phyloP scores from a whole-genome alignment of 2,113 vertebrate species.

The Athene noctua region DNA sequence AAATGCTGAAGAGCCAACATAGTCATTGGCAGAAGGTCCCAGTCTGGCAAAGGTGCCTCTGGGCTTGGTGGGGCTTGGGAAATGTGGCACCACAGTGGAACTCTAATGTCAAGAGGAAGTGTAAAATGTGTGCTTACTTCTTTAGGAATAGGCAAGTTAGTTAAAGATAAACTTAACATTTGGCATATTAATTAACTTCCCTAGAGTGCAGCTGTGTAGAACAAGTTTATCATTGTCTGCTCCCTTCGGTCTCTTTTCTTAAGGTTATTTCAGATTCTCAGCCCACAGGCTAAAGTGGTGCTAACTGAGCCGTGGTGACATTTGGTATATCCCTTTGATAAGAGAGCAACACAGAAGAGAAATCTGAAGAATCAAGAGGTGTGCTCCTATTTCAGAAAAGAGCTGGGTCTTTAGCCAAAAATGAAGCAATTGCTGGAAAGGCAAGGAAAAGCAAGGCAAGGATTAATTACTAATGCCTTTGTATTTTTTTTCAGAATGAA shows the following conservation, averaged over 20 bases:
- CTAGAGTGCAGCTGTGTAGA: neutral
- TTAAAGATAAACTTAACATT: neutral
- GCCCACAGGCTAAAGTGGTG: neutral
- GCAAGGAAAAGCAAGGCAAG: neutral
- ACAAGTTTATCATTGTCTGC: neutral
- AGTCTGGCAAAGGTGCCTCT: neutral
- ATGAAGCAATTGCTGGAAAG: neutral
- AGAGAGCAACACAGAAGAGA: neutral
- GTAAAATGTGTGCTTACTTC: neutral
- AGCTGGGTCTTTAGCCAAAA: neutral
- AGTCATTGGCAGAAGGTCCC: neutral
- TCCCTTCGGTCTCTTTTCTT: neutral
- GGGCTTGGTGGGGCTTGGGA: neutral
- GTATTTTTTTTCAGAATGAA: neutral
- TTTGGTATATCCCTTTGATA: neutral
- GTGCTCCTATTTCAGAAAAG: neutral
- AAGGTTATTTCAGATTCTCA: neutral
- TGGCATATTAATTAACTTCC: neutral
- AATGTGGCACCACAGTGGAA: neutral
- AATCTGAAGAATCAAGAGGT: neutral
- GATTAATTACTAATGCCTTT: neutral
- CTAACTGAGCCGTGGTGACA: neutral
- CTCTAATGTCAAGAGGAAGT: rapidly evolving
- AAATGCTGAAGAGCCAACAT: neutral
- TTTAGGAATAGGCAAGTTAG: neutral